These are phyloP conservation scores for Adineta ricciae DNA, from an alignment of 2,888 invertebrate species.

Conservation along the genomic window DNA sequence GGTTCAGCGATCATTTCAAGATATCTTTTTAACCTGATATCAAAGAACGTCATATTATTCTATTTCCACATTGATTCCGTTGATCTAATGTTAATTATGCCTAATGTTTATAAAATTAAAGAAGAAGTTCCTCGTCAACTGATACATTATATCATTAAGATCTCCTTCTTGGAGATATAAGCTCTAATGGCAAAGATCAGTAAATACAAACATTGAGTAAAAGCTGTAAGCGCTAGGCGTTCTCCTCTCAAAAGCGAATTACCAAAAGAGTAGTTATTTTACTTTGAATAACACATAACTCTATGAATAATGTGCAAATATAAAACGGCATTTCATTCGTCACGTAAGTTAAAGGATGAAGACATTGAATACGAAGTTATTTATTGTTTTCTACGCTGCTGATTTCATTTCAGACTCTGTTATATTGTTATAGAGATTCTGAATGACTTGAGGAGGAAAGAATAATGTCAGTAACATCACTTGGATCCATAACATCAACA, in stretches of 20 bases:
- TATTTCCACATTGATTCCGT: background rate
- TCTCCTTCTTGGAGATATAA: conserved; percentile 24
- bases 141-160: conserved; percentile 23
- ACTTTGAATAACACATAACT: too few relatives aligned
- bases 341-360: background rate
- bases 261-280: too few relatives aligned
- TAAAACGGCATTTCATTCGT: background rate
- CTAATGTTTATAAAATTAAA: background rate
- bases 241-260: too few relatives aligned
- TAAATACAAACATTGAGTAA: background rate
- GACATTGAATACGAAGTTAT: background rate
- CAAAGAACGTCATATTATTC: background rate
- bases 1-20: too few relatives aligned
- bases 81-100: background rate
- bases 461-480: background rate
- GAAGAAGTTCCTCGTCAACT: background rate
- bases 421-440: background rate
- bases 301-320: background rate
- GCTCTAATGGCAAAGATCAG: conserved; percentile 18
- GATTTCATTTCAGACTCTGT: background rate
- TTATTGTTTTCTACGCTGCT: background rate
- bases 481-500: background rate
- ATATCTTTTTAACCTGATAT: too few relatives aligned
- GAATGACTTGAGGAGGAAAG: background rate
- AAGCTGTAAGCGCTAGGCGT: too few relatives aligned